Percentiles rank a stretch among this genome's conserved stretches.
phyloP scores from a whole-genome alignment of 2,797 vertebrate genomes.

The Syndactyla subalaris region DNA sequence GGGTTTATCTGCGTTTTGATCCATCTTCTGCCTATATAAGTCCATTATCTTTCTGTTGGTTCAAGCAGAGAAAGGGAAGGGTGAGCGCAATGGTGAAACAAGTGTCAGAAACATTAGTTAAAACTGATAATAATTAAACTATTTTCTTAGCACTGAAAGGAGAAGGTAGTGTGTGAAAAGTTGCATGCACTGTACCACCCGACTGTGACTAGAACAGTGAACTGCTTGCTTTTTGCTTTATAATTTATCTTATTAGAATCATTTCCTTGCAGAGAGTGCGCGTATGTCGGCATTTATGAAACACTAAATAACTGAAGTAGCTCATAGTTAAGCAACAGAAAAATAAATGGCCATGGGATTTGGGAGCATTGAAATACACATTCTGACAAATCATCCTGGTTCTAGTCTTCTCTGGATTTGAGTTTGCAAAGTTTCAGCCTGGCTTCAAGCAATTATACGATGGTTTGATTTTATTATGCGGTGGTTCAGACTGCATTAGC shows the following conservation, averaged over 20 bases:
- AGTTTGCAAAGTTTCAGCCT: constrained; percentile 18
- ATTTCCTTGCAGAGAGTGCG: background rate
- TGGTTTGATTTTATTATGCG: background rate
- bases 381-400: background rate
- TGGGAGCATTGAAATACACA: background rate
- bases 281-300: fast-evolving
- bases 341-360: background rate
- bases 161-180: background rate
- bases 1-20: background rate
- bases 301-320: background rate
- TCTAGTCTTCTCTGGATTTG: background rate
- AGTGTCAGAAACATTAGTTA: background rate
- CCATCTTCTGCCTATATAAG: background rate
- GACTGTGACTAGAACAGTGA: background rate
- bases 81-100: background rate
- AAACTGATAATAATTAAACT: background rate
- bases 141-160: background rate
- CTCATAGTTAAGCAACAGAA: background rate
- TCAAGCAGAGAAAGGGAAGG: background rate
- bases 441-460: fast-evolving
- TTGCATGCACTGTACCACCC: background rate
- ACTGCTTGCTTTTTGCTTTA: background rate
- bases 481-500: background rate
- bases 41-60: background rate
- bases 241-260: background rate